Conservation (phyloP, 2,797 vertebrate genomes). For the Brachyrhaphis roseni region DNA sequence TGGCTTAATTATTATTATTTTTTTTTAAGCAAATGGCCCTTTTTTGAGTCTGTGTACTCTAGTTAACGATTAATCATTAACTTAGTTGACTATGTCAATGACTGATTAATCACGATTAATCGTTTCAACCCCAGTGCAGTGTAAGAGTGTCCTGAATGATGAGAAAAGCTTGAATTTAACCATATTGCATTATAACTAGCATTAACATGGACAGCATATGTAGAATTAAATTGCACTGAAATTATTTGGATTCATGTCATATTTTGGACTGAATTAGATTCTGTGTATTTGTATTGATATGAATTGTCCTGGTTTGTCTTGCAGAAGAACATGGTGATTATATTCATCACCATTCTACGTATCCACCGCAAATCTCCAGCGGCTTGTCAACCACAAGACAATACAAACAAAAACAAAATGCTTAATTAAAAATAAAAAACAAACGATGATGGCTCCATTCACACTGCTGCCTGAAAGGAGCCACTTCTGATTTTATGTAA, state of each 20-base stretch:
- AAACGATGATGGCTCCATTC: too few relatives aligned
- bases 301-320: not conserved
- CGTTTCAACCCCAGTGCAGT: too few relatives aligned
- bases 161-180: not conserved
- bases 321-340: not conserved
- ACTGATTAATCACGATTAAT: too few relatives aligned
- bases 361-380: too few relatives aligned
- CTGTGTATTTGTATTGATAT: not conserved
- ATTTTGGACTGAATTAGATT: not conserved
- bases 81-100: too few relatives aligned
- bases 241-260: not conserved
- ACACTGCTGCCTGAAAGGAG: too few relatives aligned
- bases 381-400: not conserved
- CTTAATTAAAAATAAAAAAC: not conserved
- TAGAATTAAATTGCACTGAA: not conserved
- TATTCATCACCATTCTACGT: not conserved
- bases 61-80: too few relatives aligned
- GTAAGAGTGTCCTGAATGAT: too few relatives aligned
- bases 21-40: too few relatives aligned
- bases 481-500: too few relatives aligned
- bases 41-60: too few relatives aligned
- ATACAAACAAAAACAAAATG: not conserved
- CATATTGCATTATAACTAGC: not conserved
- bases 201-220: not conserved
- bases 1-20: too few relatives aligned